Evolutionary conservation across 2,888 invertebrate species (phyloP), one percentile per base, ranked within the genome.

Genomic region (Phorcus lineatus): DNA sequence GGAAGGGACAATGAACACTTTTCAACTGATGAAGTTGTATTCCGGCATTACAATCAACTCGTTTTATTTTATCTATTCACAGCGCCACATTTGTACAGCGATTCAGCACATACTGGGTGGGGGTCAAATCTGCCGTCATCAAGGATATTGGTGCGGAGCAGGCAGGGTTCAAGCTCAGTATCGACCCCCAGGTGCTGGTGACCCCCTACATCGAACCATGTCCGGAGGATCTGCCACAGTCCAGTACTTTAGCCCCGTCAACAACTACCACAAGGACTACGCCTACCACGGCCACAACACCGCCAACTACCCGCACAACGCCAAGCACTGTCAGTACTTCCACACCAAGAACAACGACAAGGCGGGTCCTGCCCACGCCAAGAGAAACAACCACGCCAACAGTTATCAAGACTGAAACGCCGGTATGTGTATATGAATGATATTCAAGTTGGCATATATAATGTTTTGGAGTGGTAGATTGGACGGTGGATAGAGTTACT

Each of bases 91-190:
- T 90, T 57, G 87, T 89, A 2, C 84, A 88, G 80, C 82, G 85
- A 13, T 86, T 81, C 67, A 86, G 78, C 17, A 87, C 84, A 24
- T 88, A 84, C 81, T 90, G 90, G 90, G 85, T 86, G 9, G 85
- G 83, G 11, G 86, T 89, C 9, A 86, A 87, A 66, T 90, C 90
- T 2, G 89, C 88, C 7, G 88, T 90, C n/a, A 84, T 90, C 11
- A 86, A 84, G 77, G 90, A 89, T 78, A 84, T 85, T 24, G 70
- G 75, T 22, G 87, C 88, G 57, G 79, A 75, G 19, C 52, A 76
- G 17, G 83, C 84, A 40, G 11, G 52, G 13, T 31, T 24, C 52
- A 55, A 74, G 9, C 75, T 80, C n/a, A 62, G 75, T 70, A 62
- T 80, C 76, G 13, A 76, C 78, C 57, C 80, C 62, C 28, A 36